These are phyloP conservation scores for Chrysina gloriosa DNA, from an alignment of 2,888 invertebrate species.

Conservation along the genomic window DNA sequence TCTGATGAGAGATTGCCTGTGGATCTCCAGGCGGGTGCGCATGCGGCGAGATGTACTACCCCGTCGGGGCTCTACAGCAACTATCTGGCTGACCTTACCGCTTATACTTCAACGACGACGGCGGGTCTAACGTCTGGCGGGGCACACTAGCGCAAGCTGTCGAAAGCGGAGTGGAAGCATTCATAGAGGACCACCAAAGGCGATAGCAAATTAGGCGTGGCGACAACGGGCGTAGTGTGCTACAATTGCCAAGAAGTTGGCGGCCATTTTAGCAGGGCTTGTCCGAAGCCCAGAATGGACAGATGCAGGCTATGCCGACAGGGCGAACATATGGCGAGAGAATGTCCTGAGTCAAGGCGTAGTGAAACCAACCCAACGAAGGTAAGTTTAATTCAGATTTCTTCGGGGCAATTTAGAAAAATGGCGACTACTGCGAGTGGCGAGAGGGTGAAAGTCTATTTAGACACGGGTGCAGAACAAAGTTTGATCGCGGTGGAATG, in stretches of 20 bases:
- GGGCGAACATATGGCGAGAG: not conserved
- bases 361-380: not conserved
- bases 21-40: not conserved
- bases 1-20: not conserved
- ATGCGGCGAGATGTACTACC: not conserved
- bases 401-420: slow-evolving; percentile 1
- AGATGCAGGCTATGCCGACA: not conserved
- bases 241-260: not conserved
- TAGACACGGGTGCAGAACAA: slow-evolving; percentile 38
- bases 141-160: not conserved
- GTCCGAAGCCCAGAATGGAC: not conserved
- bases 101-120: not conserved
- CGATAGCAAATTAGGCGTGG: not conserved
- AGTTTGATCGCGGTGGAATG: slow-evolving; percentile 31
- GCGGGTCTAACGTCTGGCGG: not conserved
- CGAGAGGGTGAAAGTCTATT: slow-evolving; percentile 30
- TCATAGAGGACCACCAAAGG: not conserved
- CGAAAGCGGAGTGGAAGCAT: not conserved
- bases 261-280: not conserved
- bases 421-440: slow-evolving; percentile 2
- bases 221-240: not conserved
- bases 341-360: not conserved
- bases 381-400: not conserved
- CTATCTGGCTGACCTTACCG: not conserved
- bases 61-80: not conserved